Percentiles rank a stretch among this genome's conserved stretches.
phyloP scores from a whole-genome alignment of 64 coral and sea anemone species.

The Pocillopora damicornis region DNA sequence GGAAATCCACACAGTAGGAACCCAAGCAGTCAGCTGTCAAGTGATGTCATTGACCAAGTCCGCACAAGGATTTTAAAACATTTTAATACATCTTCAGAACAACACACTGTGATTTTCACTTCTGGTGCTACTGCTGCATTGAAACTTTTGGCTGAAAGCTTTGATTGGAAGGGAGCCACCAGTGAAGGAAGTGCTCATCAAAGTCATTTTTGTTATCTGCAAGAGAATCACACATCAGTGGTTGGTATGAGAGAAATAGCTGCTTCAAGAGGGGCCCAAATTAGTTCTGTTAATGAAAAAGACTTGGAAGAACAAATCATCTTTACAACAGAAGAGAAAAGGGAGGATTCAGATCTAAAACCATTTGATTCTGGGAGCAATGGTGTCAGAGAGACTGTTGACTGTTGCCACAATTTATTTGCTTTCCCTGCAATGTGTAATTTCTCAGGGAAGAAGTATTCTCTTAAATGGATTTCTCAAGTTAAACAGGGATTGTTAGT shows the following conservation, averaged over 20 bases:
- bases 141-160: slow-evolving; percentile 81
- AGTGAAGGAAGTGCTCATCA: not conserved
- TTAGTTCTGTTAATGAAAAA: slow-evolving; percentile 57
- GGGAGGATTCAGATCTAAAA: not conserved
- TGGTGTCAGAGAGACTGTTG: not conserved
- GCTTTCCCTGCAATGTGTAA: slow-evolving; percentile 93
- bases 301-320: slow-evolving; percentile 2
- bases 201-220: slow-evolving; percentile 77
- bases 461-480: slow-evolving; percentile 61
- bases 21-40: slow-evolving; percentile 70
- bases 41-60: slow-evolving; percentile 66
- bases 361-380: not conserved
- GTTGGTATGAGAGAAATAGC: slow-evolving; percentile 91
- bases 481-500: slow-evolving; percentile 38
- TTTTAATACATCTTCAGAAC: slow-evolving; percentile 77
- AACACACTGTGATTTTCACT: slow-evolving; percentile 88
- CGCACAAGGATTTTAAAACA: slow-evolving; percentile 65
- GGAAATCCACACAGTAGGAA: slow-evolving; percentile 91
- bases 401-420: slow-evolving; percentile 66
- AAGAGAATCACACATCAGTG: slow-evolving; percentile 94
- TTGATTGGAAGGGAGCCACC: slow-evolving; percentile 53
- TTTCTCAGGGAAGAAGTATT: slow-evolving; percentile 91
- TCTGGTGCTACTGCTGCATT: slow-evolving; percentile 77
- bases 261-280: slow-evolving; percentile 44
- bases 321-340: not conserved